Base-by-base conservation (phyloP, 1,140 invertebrate genomes). In the Latrodectus geometricus region DNA sequence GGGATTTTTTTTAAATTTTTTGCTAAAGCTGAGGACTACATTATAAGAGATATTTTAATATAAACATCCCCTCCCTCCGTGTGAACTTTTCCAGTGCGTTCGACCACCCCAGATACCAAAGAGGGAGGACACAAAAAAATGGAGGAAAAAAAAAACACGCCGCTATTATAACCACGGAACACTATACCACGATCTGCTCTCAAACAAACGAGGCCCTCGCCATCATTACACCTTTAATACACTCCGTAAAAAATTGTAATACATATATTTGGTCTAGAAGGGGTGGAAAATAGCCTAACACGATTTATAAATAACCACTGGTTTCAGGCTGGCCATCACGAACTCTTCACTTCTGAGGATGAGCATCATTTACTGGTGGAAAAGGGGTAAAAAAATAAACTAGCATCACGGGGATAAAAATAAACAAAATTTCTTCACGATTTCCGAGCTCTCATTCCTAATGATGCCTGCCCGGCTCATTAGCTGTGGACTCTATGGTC, bases 401-500 rank as follows among this genome's bases (percentile, higher is more conserved):
- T 82, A 73, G 52, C 54, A 82, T 73, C 79, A 82, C 35, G 69
- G 79, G 52, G 15, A 52, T 49, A 79, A 84, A 79, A 84, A 84
- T 76, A 84, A 84, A 84, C 82, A 84, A 84, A 84, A 84, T 84
- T 69, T 84, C 35, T 84, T 84, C 82, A 84, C 82, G 82, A 84
- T 61, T 84, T 54, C 73, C 35, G 72, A 56, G 50, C 20, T 69
- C 69, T 61, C 54, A 52, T 52, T 50, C 69, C 79, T 82, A 82
- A 82, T 82, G 79, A 82, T 73, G 70, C 69, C 52, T 66, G 20
- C 17, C 76, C 76, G 15, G 56, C 56, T 84, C 82, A 84, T 84
- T 84, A 84, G 68, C 21, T 8, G n/a, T 17, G 23, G 82, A 69
- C 82, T 76, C 35, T 84, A 84, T 84, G 82, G 82, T 35, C 73